Evolutionary conservation across 2,888 invertebrate genomes (phyloP).

Genomic region (Spodoptera picta): DNA sequence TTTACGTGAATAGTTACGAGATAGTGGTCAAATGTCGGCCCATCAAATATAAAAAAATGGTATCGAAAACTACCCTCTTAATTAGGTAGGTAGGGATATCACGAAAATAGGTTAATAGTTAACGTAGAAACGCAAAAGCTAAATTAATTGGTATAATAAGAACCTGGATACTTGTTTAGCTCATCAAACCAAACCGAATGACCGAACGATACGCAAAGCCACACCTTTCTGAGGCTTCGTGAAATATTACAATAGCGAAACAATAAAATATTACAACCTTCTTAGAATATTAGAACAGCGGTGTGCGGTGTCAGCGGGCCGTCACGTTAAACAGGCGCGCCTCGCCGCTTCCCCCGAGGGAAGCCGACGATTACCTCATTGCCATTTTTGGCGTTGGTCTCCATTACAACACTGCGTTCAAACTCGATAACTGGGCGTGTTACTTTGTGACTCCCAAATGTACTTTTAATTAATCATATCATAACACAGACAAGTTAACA

Average conservation of each 20-base stretch:
- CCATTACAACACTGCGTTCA: slow-evolving; percentile 60
- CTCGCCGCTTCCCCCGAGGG: slow-evolving; percentile 68
- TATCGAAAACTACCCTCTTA: no score
- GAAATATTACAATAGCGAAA: slow-evolving; percentile 30
- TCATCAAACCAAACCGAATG: background rate
- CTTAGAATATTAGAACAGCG: slow-evolving; percentile 55
- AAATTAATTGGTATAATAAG: background rate
- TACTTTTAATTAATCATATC: slow-evolving; percentile 24
- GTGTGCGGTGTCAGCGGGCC: slow-evolving; percentile 33
- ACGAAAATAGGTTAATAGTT: no score
- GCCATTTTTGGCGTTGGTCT: slow-evolving; percentile 66
- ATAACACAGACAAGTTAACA: slow-evolving; percentile 4
- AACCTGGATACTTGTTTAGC: no score
- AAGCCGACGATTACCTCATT: slow-evolving; percentile 79
- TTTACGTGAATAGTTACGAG: no score
- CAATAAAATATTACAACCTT: slow-evolving; percentile 53
- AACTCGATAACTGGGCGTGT: slow-evolving; percentile 56
- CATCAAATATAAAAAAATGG: no score
- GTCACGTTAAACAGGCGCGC: slow-evolving; percentile 58
- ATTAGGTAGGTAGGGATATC: no score
- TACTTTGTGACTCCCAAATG: slow-evolving; percentile 25
- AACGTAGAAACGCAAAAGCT: no score
- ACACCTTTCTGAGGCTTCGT: slow-evolving; percentile 36
- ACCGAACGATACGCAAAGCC: slow-evolving; percentile 19
- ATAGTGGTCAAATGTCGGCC: no score